Base-by-base conservation (phyloP, 2,797 vertebrate species). In the Salarias fasciatus region DNA sequence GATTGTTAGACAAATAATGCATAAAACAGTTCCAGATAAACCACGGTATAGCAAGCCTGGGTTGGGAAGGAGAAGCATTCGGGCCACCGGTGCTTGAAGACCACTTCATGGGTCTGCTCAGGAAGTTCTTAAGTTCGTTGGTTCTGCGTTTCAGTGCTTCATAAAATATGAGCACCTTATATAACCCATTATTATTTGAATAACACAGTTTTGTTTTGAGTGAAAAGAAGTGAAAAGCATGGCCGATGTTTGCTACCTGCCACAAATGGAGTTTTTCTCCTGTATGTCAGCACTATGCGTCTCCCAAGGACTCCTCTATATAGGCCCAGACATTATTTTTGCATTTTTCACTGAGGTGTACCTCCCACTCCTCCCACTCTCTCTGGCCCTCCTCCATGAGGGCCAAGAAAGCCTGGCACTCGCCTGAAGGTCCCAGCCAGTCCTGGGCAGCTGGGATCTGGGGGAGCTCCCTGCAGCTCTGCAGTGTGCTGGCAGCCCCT, bases 361-460 rank as follows among this genome's bases (percentile, higher is more conserved):
- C 44, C 63, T 80, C 76, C 65, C 67, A 68, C 69, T 84, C 82
- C 83, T 88, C 77, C 77, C 83, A 75, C 72, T 59, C 66, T 73
- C 50, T 61, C 77, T 91, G 89, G 86, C 87, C 75, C 60, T 69
- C 64, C 83, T 90, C 88, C 88, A 89, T 15, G n/a, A 86, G 84
- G 90, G 85, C 89, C 83, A 41, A 72, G 78, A 64, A 86, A 88
- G 90, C 90, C 91, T 94, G 93, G 90, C 91, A 90, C 80, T 90
- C 44, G 73, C 89, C 86, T 89, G 80, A 69, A 71, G 66, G 66
- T 86, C 77, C 64, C 81, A 81, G 91, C 90, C 90, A 90, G 92
- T 77, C 85, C 76, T 28, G 83, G 88, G 91, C 92, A 94, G 92
- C 91, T 93, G 92, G 89, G 90, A 90, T 90, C 87, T 92, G 76